Percentiles rank a stretch among this genome's conserved stretches.
phyloP scores from a whole-genome alignment of 2,113 vertebrate species.

The Mus pahari region DNA sequence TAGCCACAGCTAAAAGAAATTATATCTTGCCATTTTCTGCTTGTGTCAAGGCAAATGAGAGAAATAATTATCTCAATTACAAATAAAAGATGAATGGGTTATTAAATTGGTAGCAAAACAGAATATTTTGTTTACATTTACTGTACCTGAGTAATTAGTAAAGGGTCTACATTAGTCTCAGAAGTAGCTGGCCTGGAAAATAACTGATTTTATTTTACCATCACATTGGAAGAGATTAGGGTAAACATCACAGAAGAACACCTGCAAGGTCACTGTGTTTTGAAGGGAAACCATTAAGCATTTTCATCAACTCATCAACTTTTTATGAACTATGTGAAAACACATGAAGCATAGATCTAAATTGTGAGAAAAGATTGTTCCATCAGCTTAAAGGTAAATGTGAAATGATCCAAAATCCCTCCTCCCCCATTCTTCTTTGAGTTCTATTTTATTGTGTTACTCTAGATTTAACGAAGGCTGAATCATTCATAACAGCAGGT shows the following conservation, averaged over 20 bases:
- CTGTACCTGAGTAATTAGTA: constrained; percentile 7
- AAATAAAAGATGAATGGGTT: constrained; percentile 25
- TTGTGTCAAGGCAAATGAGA: not conserved
- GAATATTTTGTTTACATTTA: not conserved
- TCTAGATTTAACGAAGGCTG: not conserved
- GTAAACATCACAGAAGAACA: not conserved
- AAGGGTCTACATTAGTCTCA: not conserved
- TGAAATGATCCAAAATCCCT: not conserved
- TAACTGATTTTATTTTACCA: not conserved
- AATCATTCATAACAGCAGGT: not conserved
- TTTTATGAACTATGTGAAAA: not conserved
- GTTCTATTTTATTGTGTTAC: not conserved
- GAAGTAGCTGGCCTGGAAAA: not conserved
- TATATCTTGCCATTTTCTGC: not conserved
- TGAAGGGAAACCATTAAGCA: not conserved
- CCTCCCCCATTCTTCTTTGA: not conserved
- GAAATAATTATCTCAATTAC: constrained; percentile 11
- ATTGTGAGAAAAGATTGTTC: not conserved
- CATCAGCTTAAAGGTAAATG: not conserved
- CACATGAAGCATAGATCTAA: not conserved
- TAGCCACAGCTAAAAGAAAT: constrained; percentile 5
- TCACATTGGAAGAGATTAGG: not conserved
- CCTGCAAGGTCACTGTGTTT: not conserved
- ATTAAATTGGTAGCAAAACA: constrained; percentile 20
- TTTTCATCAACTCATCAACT: not conserved